Evolutionary conservation across 2,113 vertebrate genomes (phyloP).

Genomic region (Ceratotherium simum): DNA sequence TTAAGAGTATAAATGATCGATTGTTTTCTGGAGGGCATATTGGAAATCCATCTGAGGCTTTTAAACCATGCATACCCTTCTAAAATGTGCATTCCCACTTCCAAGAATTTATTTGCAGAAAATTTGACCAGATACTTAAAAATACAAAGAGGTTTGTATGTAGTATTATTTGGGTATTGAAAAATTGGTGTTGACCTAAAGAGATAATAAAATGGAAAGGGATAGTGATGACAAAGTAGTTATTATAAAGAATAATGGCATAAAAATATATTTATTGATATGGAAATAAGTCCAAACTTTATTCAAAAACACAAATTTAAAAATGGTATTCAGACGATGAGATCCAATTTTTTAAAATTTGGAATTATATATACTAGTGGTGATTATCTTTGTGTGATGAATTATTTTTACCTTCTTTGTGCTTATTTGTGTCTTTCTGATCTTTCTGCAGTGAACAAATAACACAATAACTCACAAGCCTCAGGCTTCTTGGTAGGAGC

Average conservation of each 20-base stretch:
- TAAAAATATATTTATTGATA: background rate
- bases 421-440: conserved; percentile 6
- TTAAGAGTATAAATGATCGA: background rate
- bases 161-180: background rate
- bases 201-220: background rate
- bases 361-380: background rate
- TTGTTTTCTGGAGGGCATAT: background rate
- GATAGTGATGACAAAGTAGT: background rate
- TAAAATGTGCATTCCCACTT: background rate
- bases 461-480: background rate
- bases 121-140: conserved; percentile 15
- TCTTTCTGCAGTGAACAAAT: background rate
- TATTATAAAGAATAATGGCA: background rate
- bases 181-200: background rate
- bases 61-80: background rate
- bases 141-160: background rate
- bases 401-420: background rate
- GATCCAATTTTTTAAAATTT: background rate
- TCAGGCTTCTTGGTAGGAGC: background rate
- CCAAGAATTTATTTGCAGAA: background rate
- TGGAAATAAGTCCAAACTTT: background rate
- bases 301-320: background rate
- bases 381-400: background rate
- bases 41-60: conserved; percentile 8
- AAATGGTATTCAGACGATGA: background rate